These are phyloP conservation scores for Montipora capricornis DNA, from an alignment of 64 coral and sea anemone genomes.

Conservation along the genomic window DNA sequence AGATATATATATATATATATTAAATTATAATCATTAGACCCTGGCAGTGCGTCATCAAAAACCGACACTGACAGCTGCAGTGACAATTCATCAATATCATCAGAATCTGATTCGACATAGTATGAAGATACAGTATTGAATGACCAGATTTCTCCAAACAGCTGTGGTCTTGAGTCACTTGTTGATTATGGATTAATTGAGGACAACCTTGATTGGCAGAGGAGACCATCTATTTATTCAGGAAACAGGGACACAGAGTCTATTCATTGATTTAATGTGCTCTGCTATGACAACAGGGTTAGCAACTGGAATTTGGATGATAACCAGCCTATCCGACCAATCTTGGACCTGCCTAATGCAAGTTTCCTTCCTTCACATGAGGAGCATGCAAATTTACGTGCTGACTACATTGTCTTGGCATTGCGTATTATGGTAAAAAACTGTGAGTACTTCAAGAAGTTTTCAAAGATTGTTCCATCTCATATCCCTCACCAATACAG, in stretches of 20 bases:
- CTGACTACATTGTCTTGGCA: neutral
- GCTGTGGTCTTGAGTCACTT: neutral
- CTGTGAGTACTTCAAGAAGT: conserved; percentile 26
- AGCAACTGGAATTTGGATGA: neutral
- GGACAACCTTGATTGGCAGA: conserved; percentile 16
- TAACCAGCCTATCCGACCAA: conserved; percentile 9
- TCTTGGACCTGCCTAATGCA: conserved; percentile 8
- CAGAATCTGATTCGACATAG: neutral
- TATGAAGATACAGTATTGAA: neutral
- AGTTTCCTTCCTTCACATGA: conserved; percentile 11
- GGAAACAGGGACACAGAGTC: neutral
- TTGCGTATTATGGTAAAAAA: neutral
- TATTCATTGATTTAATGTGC: conserved; percentile 29
- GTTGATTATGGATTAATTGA: conserved; percentile 34
- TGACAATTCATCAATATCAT: neutral
- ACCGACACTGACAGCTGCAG: too few relatives aligned
- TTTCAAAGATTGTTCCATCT: neutral
- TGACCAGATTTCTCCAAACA: neutral
- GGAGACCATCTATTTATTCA: conserved; percentile 24
- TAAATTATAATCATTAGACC: too few relatives aligned
- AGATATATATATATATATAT: too few relatives aligned
- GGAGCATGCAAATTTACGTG: conserved; percentile 9
- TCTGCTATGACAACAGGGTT: conserved; percentile 9
- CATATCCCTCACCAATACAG: conserved; percentile 27
- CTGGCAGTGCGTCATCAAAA: too few relatives aligned